Conservation (phyloP, 2,113 vertebrate species). For the Indicator maculatus region DNA sequence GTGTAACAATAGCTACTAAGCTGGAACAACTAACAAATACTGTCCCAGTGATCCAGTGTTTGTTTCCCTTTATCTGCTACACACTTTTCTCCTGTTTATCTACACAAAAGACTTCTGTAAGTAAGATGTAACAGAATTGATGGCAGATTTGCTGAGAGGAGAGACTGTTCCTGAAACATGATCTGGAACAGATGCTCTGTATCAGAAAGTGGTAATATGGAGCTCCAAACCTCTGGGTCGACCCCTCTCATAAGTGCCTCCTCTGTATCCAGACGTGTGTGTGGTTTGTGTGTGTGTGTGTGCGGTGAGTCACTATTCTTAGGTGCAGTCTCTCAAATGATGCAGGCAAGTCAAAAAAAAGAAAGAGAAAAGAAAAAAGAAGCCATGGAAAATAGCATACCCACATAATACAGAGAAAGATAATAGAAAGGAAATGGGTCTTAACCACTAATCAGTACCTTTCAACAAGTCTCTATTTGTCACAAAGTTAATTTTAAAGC, state of each 20-base stretch:
- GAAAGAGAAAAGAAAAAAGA: neutral
- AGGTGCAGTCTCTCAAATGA: neutral
- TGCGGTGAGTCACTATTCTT: neutral
- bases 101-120: neutral
- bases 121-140: neutral
- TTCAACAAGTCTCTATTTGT: neutral
- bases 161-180: neutral
- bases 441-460: neutral
- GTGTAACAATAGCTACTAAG: rapidly evolving
- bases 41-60: neutral
- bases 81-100: neutral
- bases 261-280: neutral
- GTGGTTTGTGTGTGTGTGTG: neutral
- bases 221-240: neutral
- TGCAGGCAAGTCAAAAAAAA: neutral
- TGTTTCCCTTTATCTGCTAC: neutral
- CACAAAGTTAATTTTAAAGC: neutral
- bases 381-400: neutral
- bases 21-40: neutral
- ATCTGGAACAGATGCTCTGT: neutral
- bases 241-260: neutral
- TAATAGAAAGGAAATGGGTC: neutral
- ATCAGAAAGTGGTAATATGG: rapidly evolving
- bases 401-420: neutral
- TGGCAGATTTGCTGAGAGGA: rapidly evolving